Evolutionary conservation across 2,888 invertebrate genomes (phyloP).

Genomic region (Exephanes ischioxanthus): DNA sequence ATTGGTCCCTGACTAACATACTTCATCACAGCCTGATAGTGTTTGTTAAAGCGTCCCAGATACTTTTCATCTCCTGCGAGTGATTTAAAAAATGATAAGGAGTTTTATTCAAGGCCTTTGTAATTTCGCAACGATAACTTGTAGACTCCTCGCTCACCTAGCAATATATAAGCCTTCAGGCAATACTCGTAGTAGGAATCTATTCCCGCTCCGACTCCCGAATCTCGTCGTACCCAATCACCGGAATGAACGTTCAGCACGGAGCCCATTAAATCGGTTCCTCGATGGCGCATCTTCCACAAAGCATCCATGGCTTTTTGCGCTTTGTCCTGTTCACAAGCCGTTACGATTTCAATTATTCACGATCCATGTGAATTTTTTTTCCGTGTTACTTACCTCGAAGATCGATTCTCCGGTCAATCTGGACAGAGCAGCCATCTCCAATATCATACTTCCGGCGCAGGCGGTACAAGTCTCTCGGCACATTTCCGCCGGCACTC

Average conservation of each 20-base stretch:
- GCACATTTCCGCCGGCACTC: slow-evolving; percentile 90
- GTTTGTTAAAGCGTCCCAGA: slow-evolving; percentile 96
- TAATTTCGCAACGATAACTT: neutral
- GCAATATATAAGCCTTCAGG: slow-evolving; percentile 97
- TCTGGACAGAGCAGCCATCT: slow-evolving; percentile 98
- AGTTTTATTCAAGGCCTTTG: too few species aligned
- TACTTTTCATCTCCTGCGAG: slow-evolving; percentile 93
- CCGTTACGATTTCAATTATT: neutral
- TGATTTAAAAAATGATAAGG: slow-evolving; percentile 1
- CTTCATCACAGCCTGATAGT: slow-evolving; percentile 98
- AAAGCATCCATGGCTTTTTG: slow-evolving; percentile 98
- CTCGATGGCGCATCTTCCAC: slow-evolving; percentile 97
- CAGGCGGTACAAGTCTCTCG: slow-evolving; percentile 99
- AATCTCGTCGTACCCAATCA: slow-evolving; percentile 98
- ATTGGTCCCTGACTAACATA: slow-evolving; percentile 98
- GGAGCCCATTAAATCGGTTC: slow-evolving; percentile 98
- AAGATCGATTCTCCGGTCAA: slow-evolving; percentile 96
- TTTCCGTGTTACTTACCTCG: slow-evolving; percentile 86
- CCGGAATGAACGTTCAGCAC: slow-evolving; percentile 99
- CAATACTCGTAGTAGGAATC: slow-evolving; percentile 99
- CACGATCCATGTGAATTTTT: neutral
- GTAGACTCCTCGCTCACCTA: slow-evolving; percentile 85
- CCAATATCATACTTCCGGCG: slow-evolving; percentile 98
- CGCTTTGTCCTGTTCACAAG: slow-evolving; percentile 90
- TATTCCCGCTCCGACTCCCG: slow-evolving; percentile 99